Evolutionary conservation across 2,113 vertebrate genomes (phyloP).

Genomic region (Myotis yumanensis): DNA sequence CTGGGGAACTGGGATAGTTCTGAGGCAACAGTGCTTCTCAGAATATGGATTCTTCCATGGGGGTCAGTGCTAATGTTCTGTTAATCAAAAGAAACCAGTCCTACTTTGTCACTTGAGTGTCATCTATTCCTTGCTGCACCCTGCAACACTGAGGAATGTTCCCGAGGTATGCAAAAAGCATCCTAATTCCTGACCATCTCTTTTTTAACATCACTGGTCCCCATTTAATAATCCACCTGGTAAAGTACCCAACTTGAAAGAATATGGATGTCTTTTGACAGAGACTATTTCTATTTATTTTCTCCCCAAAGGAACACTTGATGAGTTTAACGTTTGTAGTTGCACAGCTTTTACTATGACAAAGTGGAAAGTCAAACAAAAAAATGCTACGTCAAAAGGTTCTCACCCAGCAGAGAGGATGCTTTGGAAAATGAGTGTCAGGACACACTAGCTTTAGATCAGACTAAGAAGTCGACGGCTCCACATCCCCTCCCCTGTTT

Average conservation of each 20-base stretch:
- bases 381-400: background rate
- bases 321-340: background rate
- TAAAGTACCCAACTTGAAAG: conserved; percentile 52
- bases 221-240: conserved; percentile 51
- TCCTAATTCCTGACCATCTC: conserved; percentile 17
- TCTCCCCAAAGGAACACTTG: conserved; percentile 50
- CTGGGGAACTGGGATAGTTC: background rate
- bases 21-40: background rate
- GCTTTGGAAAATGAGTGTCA: background rate
- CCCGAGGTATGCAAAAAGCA: conserved; percentile 31
- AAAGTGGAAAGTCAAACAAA: background rate
- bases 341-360: background rate
- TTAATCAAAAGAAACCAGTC: background rate
- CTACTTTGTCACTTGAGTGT: background rate
- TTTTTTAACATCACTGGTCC: background rate
- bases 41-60: background rate
- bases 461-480: background rate
- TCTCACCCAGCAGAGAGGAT: background rate
- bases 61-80: background rate
- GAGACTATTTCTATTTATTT: conserved; percentile 50
- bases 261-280: conserved; percentile 15
- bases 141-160: conserved; percentile 35
- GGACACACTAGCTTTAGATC: background rate
- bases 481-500: background rate
- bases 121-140: conserved; percentile 25